Percentiles rank a stretch among this genome's conserved stretches.
phyloP scores from a whole-genome alignment of 2,113 vertebrate species.

The Phainopepla nitens region DNA sequence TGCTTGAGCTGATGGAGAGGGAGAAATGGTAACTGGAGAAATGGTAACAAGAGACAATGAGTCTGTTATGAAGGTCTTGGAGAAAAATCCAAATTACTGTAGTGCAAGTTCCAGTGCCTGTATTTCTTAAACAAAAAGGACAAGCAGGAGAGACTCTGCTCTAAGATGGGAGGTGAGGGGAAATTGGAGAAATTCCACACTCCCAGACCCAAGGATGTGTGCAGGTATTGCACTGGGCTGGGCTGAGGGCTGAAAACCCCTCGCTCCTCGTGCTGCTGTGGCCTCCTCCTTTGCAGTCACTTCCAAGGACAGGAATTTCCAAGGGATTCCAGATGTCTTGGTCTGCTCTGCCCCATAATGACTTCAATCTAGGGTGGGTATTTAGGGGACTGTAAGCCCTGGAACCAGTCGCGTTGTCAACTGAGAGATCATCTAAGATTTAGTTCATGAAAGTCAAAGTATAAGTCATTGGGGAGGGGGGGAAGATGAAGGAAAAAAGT shows the following conservation, averaged over 20 bases:
- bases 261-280: accelerated
- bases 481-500: background rate
- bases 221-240: accelerated
- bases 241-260: background rate
- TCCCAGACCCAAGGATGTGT: background rate
- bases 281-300: background rate
- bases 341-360: background rate
- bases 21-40: background rate
- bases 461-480: background rate
- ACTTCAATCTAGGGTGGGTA: background rate
- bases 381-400: background rate
- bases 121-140: background rate
- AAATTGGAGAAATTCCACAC: background rate
- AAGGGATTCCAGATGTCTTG: background rate
- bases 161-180: background rate
- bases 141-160: background rate
- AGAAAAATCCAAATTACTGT: background rate
- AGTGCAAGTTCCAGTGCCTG: background rate
- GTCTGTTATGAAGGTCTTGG: background rate
- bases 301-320: background rate
- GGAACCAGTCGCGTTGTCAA: background rate
- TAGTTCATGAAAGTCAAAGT: background rate
- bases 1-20: background rate
- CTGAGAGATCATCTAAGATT: background rate
- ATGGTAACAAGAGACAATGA: accelerated